phyloP scores from a whole-genome alignment of 2,888 invertebrate species.

The Dione vanillae region DNA sequence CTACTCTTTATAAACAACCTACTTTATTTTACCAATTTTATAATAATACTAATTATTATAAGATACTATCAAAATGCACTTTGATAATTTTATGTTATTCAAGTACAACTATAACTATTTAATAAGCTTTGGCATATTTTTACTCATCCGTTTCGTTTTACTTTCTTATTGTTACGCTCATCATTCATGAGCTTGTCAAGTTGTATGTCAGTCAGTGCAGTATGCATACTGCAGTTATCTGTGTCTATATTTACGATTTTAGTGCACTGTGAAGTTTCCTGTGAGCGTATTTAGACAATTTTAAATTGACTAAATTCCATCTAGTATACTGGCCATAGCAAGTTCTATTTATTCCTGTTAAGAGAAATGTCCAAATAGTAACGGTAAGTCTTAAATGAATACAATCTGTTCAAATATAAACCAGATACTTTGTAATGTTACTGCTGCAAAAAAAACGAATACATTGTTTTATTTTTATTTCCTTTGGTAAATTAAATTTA shows the following conservation, averaged over 20 bases:
- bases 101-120: too few relatives aligned
- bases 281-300: constrained; percentile 24
- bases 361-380: constrained; percentile 16
- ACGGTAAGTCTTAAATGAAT: constrained; percentile 21
- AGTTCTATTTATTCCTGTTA: not conserved
- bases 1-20: too few relatives aligned
- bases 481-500: not conserved
- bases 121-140: too few relatives aligned
- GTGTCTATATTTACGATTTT: not conserved
- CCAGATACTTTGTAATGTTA: constrained; percentile 8
- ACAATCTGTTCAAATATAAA: constrained; percentile 8
- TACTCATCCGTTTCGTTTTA: too few relatives aligned
- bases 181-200: constrained; percentile 7
- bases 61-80: too few relatives aligned
- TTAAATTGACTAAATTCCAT: not conserved
- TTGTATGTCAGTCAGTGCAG: constrained; percentile 1
- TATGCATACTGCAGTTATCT: constrained; percentile 5
- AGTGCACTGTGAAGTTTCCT: constrained; percentile 6
- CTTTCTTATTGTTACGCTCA: not conserved
- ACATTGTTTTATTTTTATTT: not conserved
- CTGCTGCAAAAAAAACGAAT: not conserved
- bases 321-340: not conserved
- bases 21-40: too few relatives aligned
- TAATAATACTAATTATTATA: too few relatives aligned
- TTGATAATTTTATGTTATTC: too few relatives aligned